These are phyloP conservation scores for Myoxocephalus aenaeus DNA, from an alignment of 2,797 vertebrate species.

Conservation along the genomic window DNA sequence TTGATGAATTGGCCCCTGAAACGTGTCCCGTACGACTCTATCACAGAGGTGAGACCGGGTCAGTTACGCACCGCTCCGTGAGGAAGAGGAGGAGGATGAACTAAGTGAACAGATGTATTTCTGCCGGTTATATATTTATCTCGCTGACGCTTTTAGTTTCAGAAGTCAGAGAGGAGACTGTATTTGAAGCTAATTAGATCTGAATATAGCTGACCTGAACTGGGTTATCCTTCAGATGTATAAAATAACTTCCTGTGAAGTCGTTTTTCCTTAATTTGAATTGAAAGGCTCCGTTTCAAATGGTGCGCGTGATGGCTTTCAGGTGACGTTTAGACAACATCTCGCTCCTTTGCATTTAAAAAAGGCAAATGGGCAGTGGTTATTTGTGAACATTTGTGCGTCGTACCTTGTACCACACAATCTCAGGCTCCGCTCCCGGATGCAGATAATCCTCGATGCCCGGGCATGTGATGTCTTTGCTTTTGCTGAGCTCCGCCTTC, in stretches of 20 bases:
- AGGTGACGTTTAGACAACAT: background rate
- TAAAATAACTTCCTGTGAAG: background rate
- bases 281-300: slow-evolving; percentile 5
- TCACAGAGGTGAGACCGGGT: slow-evolving; percentile 42
- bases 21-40: slow-evolving; percentile 45
- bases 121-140: background rate
- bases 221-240: slow-evolving; percentile 20
- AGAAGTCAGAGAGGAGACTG: background rate
- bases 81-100: background rate
- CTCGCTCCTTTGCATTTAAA: background rate
- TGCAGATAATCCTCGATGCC: slow-evolving; percentile 94
- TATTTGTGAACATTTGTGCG: background rate
- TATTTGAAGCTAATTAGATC: slow-evolving; percentile 37
- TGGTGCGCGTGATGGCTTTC: background rate
- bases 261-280: slow-evolving; percentile 2
- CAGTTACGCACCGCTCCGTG: background rate
- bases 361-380: background rate
- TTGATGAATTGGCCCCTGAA: slow-evolving; percentile 62
- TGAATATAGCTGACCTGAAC: slow-evolving; percentile 25
- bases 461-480: slow-evolving; percentile 94
- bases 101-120: background rate
- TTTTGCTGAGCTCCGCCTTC: slow-evolving; percentile 98
- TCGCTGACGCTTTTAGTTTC: background rate
- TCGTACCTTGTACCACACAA: slow-evolving; percentile 97
- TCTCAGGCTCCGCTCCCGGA: slow-evolving; percentile 90